These are phyloP conservation scores for Argya squamiceps DNA, from an alignment of 2,797 vertebrate genomes.

Conservation along the genomic window DNA sequence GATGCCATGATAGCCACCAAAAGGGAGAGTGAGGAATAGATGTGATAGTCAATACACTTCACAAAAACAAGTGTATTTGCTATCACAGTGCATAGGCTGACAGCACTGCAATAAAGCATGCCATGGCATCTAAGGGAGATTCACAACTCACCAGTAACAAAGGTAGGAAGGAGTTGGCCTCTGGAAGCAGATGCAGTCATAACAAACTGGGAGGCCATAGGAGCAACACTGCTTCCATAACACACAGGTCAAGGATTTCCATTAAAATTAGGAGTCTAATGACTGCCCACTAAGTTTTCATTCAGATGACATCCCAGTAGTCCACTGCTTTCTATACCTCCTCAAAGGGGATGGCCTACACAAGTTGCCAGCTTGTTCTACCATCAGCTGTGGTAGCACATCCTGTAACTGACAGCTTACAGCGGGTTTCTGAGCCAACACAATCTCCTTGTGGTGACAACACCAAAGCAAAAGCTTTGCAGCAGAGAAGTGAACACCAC, in stretches of 20 bases:
- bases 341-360: neutral
- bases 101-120: neutral
- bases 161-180: neutral
- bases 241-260: neutral
- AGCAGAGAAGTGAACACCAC: neutral
- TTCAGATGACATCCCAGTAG: neutral
- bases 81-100: neutral
- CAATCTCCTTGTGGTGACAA: neutral
- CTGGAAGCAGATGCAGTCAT: neutral
- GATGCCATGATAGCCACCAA: rapidly evolving
- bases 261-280: neutral
- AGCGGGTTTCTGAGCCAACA: neutral
- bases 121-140: neutral
- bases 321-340: neutral
- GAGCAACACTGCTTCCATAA: neutral
- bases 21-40: neutral
- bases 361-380: neutral
- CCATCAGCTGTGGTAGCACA: neutral
- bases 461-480: neutral
- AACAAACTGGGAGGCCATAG: neutral
- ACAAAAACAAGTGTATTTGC: neutral
- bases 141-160: neutral
- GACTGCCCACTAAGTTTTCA: neutral
- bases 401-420: neutral
- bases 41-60: neutral